A percentile compares a stretch with the other conserved stretches of the same genome.
Conservation (phyloP, 2,797 vertebrate genomes). For the Steatocranus sp. region DNA sequence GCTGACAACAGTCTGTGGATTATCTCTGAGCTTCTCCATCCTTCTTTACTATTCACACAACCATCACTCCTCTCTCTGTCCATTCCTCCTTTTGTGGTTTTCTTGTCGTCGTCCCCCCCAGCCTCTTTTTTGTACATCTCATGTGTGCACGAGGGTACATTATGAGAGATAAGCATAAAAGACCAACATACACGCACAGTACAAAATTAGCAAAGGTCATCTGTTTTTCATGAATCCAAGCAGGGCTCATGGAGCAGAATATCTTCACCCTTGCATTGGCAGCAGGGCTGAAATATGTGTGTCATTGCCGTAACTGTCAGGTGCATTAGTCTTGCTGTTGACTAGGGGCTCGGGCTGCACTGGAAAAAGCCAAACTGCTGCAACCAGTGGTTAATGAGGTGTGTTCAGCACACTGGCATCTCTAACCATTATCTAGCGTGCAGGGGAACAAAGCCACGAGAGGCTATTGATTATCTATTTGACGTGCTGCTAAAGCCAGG, state of each 20-base stretch:
- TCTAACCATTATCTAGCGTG: conserved; percentile 55
- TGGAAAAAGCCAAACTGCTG: conserved; percentile 38
- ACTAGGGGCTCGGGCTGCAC: conserved; percentile 18
- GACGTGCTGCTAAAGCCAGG: conserved; percentile 29
- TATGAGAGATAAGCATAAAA: not conserved
- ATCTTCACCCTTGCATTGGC: not conserved
- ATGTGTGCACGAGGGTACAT: not conserved
- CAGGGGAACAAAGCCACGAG: conserved; percentile 36
- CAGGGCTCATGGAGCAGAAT: not conserved
- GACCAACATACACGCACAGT: not conserved
- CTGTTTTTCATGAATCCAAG: not conserved
- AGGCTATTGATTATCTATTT: conserved; percentile 66
- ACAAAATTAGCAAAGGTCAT: not conserved
- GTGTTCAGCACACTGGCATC: conserved; percentile 51
- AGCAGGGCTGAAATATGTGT: conserved; percentile 42
- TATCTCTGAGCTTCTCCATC: conserved; percentile 52
- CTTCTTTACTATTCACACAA: conserved; percentile 45
- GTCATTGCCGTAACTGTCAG: conserved; percentile 56
- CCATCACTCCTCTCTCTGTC: not conserved
- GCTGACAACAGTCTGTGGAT: conserved; percentile 58
- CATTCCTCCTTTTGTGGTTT: not conserved
- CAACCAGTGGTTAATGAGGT: conserved; percentile 64
- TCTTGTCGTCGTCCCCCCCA: not conserved
- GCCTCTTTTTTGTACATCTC: not conserved
- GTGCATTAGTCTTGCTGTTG: conserved; percentile 52